These are phyloP conservation scores for Rhabdophis nuchalis DNA, from an alignment of 2,797 vertebrate genomes.

Conservation along the genomic window DNA sequence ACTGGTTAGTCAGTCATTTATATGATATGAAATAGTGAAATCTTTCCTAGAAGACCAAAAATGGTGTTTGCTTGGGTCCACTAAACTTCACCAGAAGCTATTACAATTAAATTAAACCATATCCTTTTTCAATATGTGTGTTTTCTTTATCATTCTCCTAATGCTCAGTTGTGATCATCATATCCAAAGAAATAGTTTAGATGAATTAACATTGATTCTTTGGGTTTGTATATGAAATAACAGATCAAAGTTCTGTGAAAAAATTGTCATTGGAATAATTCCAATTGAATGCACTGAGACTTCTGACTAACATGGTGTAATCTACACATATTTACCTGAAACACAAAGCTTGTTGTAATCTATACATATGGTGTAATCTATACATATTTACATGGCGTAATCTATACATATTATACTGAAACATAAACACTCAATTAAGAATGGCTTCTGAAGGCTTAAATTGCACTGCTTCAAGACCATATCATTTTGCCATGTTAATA, in stretches of 20 bases:
- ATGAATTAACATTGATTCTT: slow-evolving; percentile 47
- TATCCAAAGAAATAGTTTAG: slow-evolving; percentile 55
- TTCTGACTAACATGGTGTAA: neutral
- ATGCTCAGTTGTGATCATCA: slow-evolving; percentile 35
- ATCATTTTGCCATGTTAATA: slow-evolving; percentile 60
- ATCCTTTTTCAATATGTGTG: slow-evolving; percentile 19
- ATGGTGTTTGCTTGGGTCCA: neutral
- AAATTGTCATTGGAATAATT: neutral
- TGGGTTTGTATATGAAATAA: slow-evolving; percentile 54
- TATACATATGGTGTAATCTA: neutral
- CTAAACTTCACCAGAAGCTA: slow-evolving; percentile 19
- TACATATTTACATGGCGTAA: neutral
- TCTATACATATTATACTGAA: neutral
- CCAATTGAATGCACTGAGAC: neutral
- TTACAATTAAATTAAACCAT: slow-evolving; percentile 21
- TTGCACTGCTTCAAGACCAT: slow-evolving; percentile 50
- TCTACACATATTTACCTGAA: neutral
- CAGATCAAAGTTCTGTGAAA: slow-evolving; percentile 13
- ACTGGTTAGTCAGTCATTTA: slow-evolving; percentile 49
- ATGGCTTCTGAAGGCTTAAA: neutral
- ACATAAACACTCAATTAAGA: neutral
- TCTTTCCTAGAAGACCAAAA: slow-evolving; percentile 4
- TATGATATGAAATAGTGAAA: neutral
- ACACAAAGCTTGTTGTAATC: neutral
- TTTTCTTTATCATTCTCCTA: neutral